A percentile compares a stretch with the other conserved stretches of the same genome.
Evolutionary conservation across 2,797 vertebrate species (phyloP).

Genomic region (Microtus californicus): DNA sequence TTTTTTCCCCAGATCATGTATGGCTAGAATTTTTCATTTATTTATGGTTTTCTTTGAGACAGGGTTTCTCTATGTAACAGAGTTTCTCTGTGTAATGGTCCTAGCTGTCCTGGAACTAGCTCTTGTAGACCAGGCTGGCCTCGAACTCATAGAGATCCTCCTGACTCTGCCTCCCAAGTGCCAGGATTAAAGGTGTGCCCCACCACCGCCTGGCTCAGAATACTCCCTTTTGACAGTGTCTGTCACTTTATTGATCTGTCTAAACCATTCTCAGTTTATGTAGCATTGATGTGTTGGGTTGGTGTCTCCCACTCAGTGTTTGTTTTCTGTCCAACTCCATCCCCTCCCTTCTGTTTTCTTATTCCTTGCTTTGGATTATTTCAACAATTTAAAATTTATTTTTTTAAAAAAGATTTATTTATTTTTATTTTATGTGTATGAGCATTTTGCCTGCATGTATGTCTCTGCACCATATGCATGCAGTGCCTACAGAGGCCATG

Average conservation of each 20-base stretch:
- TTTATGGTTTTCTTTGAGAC: too few relatives aligned
- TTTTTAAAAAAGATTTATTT: background rate
- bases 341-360: background rate
- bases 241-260: background rate
- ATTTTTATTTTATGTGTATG: background rate
- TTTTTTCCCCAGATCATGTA: accelerated
- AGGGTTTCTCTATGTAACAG: too few relatives aligned
- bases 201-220: too few relatives aligned
- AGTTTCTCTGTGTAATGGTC: too few relatives aligned
- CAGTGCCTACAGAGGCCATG: background rate
- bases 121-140: too few relatives aligned
- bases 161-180: too few relatives aligned
- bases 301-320: accelerated
- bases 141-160: too few relatives aligned
- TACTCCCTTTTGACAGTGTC: accelerated
- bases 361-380: background rate
- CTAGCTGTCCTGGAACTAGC: too few relatives aligned
- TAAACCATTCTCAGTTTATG: too few relatives aligned
- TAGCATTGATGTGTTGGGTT: accelerated
- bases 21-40: too few relatives aligned
- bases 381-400: background rate
- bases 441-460: background rate
- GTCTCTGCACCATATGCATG: background rate
- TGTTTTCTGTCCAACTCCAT: background rate
- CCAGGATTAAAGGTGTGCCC: too few relatives aligned